These are phyloP conservation scores for Desmodus rotundus DNA, from an alignment of 2,113 vertebrate species.

Conservation along the genomic window DNA sequence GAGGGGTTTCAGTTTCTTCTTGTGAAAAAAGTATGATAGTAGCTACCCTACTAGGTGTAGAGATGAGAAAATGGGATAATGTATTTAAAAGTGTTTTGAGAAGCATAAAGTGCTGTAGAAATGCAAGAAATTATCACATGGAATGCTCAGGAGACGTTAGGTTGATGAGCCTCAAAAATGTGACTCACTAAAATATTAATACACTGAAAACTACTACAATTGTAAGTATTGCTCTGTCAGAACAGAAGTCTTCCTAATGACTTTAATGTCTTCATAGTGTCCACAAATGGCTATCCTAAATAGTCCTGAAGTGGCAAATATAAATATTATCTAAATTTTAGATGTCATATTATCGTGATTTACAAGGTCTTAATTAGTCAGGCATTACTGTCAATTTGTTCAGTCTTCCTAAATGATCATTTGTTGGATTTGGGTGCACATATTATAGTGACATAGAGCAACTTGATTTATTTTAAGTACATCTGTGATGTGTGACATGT, in stretches of 20 bases:
- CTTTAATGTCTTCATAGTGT: neutral
- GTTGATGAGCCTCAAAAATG: neutral
- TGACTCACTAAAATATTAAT: neutral
- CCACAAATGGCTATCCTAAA: neutral
- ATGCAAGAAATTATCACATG: neutral
- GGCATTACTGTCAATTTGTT: neutral
- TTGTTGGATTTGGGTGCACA: neutral
- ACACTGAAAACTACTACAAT: neutral
- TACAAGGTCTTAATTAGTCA: neutral
- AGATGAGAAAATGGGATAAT: neutral
- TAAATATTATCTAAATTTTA: neutral
- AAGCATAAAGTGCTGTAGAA: neutral
- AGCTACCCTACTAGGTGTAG: neutral
- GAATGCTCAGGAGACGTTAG: neutral
- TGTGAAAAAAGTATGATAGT: neutral
- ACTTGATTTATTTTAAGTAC: slow-evolving; percentile 29
- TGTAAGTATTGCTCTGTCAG: neutral
- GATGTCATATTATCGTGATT: neutral
- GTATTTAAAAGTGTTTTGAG: neutral
- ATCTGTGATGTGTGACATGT: neutral
- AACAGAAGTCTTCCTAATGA: neutral
- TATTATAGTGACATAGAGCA: neutral
- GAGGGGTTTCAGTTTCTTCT: neutral
- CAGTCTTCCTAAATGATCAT: neutral
- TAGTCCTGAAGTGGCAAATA: neutral